Evolutionary conservation across 2,113 vertebrate genomes (phyloP).

Genomic region (Sminthopsis crassicaudata): DNA sequence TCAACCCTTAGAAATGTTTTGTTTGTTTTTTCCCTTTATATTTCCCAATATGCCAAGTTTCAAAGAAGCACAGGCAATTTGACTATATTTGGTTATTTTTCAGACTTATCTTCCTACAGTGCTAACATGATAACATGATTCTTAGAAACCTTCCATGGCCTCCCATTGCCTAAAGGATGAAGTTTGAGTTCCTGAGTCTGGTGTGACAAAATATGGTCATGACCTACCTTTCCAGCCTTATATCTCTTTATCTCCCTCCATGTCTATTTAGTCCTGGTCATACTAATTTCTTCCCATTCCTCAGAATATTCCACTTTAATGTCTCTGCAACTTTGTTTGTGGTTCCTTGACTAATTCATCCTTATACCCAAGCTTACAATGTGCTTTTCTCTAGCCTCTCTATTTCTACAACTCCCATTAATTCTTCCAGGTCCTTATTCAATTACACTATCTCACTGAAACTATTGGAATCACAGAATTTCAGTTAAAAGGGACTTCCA

Average conservation of each 20-base stretch:
- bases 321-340: background rate
- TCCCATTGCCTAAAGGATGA: background rate
- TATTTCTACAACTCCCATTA: background rate
- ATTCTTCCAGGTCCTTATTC: background rate
- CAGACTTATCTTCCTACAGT: background rate
- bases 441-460: background rate
- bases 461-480: background rate
- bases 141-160: background rate
- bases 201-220: background rate
- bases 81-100: background rate
- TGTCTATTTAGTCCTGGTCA: background rate
- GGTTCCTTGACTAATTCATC: background rate
- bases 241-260: background rate
- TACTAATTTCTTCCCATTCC: background rate
- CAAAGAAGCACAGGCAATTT: background rate
- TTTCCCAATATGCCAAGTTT: background rate
- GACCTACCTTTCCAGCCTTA: background rate
- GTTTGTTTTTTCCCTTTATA: no score
- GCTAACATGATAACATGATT: background rate
- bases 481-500: background rate
- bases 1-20: background rate
- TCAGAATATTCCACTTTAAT: background rate
- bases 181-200: background rate
- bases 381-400: background rate
- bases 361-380: background rate